A percentile compares a stretch with the other conserved stretches of the same genome.
phyloP scores from a whole-genome alignment of 2,888 invertebrate genomes.

The Philereme transversata region DNA sequence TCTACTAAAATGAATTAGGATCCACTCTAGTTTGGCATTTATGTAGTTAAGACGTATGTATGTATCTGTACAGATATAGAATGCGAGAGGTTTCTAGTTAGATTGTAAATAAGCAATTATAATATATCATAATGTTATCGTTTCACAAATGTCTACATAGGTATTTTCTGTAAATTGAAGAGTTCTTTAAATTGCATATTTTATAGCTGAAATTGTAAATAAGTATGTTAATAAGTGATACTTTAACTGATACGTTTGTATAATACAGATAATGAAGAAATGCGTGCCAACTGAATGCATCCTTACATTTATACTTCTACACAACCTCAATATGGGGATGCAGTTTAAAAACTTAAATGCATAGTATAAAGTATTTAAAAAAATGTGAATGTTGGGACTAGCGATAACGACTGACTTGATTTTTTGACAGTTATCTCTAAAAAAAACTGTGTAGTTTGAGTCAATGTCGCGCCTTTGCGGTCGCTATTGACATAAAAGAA shows the following conservation, averaged over 20 bases:
- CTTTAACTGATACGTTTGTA: background rate
- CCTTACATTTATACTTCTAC: no score
- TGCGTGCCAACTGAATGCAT: conserved; percentile 16
- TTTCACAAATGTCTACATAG: conserved; percentile 46
- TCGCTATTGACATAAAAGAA: no score
- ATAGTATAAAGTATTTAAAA: no score
- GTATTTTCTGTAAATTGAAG: conserved; percentile 32
- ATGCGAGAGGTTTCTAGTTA: conserved; percentile 42
- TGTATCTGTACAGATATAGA: conserved; percentile 41
- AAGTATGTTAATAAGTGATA: conserved; percentile 12
- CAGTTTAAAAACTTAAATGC: no score
- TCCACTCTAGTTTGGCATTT: conserved; percentile 57
- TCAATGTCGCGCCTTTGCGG: no score
- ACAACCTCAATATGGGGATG: no score
- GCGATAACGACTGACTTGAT: no score
- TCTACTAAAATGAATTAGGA: conserved; percentile 38
- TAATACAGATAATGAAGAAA: conserved; percentile 1
- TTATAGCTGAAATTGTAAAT: conserved; percentile 34
- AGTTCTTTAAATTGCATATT: conserved; percentile 24
- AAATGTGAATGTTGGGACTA: no score
- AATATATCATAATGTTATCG: conserved; percentile 44
- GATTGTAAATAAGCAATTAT: conserved; percentile 32
- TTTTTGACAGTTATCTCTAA: no score
- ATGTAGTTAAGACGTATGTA: conserved; percentile 46
- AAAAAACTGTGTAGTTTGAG: no score